phyloP scores from a whole-genome alignment of 2,888 invertebrate species.

The Rhaphigaster nebulosa region DNA sequence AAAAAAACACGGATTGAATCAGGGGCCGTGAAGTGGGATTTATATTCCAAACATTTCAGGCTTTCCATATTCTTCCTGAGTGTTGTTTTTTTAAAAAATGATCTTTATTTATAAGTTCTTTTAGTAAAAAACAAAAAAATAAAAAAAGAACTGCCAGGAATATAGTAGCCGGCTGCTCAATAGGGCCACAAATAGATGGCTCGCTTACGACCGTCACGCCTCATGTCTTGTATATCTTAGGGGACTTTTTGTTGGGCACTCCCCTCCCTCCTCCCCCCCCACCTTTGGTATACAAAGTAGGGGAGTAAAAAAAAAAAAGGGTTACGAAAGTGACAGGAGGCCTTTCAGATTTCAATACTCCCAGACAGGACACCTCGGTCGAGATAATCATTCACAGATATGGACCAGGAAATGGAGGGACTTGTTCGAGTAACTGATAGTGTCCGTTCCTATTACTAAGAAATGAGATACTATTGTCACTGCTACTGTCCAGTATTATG shows the following conservation, averaged over 20 bases:
- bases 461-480: no score
- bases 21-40: background rate
- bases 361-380: background rate
- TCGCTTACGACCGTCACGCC: background rate
- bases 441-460: no score
- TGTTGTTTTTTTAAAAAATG: background rate
- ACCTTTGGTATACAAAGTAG: background rate
- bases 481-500: no score
- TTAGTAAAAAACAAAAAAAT: constrained; percentile 29
- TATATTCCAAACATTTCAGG: constrained; percentile 15
- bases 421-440: background rate
- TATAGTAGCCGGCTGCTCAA: constrained; percentile 22
- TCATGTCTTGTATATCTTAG: constrained; percentile 40
- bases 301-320: background rate
- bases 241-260: background rate
- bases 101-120: constrained; percentile 23
- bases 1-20: background rate
- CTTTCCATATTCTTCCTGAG: background rate
- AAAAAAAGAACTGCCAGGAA: background rate
- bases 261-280: background rate
- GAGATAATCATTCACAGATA: constrained; percentile 11
- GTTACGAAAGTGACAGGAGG: background rate
- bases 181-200: constrained; percentile 10
- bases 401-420: background rate
- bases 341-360: constrained; percentile 20